A percentile compares a stretch with the other conserved stretches of the same genome.
Evolutionary conservation across 2,797 vertebrate genomes (phyloP).

Genomic region (Odontamblyopus lacepedii): DNA sequence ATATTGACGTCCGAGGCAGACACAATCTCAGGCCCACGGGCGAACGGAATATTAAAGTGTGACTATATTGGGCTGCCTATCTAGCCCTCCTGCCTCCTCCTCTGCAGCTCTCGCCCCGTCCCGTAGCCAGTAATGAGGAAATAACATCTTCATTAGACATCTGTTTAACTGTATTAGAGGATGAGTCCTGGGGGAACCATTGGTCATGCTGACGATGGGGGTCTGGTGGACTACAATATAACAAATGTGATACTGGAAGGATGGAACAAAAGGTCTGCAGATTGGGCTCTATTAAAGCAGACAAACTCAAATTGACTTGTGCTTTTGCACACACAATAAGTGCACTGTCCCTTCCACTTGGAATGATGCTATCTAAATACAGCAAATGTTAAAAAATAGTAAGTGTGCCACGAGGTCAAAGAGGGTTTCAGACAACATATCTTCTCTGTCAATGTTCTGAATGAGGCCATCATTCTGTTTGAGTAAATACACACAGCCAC

Average conservation of each 20-base stretch:
- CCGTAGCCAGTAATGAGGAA: conserved; percentile 83
- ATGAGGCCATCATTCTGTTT: not conserved
- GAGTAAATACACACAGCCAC: not conserved
- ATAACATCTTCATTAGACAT: conserved; percentile 86
- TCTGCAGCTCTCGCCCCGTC: conserved; percentile 66
- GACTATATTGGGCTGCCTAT: conserved; percentile 76
- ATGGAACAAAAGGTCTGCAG: conserved; percentile 54
- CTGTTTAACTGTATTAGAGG: conserved; percentile 83
- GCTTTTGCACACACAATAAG: conserved; percentile 28
- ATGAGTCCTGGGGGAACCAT: conserved; percentile 79
- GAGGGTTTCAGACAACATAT: not conserved
- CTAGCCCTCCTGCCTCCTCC: conserved; percentile 57
- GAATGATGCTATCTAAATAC: conserved; percentile 55
- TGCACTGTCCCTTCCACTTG: conserved; percentile 25
- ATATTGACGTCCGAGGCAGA: conserved; percentile 83
- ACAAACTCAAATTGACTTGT: conserved; percentile 45
- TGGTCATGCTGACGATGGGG: conserved; percentile 77
- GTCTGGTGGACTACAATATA: conserved; percentile 70
- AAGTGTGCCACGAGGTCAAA: conserved; percentile 47
- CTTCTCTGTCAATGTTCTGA: not conserved
- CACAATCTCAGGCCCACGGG: conserved; percentile 83
- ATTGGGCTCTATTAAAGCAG: conserved; percentile 50
- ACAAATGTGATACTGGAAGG: conserved; percentile 54
- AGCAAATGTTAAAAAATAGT: conserved; percentile 58
- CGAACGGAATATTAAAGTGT: conserved; percentile 82